A percentile compares a stretch with the other conserved stretches of the same genome.
Conservation (phyloP, 2,888 invertebrate species). For the Mycalesis mineus region DNA sequence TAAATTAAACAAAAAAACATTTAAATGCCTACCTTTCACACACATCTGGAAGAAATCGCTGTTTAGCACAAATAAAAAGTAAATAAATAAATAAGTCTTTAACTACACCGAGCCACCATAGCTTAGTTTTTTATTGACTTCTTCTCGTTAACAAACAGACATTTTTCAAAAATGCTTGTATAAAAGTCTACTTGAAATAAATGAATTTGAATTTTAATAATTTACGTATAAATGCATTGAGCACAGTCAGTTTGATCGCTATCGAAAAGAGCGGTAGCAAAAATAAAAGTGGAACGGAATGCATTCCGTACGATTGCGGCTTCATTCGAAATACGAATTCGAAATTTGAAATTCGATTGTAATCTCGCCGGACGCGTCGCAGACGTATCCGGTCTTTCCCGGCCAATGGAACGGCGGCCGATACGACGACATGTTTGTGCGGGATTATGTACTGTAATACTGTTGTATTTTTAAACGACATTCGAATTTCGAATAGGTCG, state of each 20-base stretch:
- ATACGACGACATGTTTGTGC: slow-evolving; percentile 7
- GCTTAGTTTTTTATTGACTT: no score
- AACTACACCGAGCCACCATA: no score
- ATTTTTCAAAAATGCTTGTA: no score
- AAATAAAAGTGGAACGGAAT: slow-evolving; percentile 27
- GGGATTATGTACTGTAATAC: not conserved
- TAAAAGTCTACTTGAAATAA: no score
- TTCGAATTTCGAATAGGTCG: no score
- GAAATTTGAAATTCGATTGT: slow-evolving; percentile 36
- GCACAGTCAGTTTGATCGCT: slow-evolving; percentile 10
- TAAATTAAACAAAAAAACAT: no score
- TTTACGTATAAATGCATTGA: not conserved
- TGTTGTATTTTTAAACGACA: not conserved
- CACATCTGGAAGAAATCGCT: no score
- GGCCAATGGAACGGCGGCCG: slow-evolving; percentile 16
- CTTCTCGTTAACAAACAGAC: no score
- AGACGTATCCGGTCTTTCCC: slow-evolving; percentile 30
- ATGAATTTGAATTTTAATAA: no score
- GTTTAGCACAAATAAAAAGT: no score
- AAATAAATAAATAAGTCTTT: no score
- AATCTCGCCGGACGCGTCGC: slow-evolving; percentile 30
- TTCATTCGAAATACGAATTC: slow-evolving; percentile 28
- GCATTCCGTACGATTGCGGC: slow-evolving; percentile 30
- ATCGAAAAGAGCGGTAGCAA: slow-evolving; percentile 12
- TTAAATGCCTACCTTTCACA: no score